A percentile compares a stretch with the other conserved stretches of the same genome.
These are phyloP conservation scores for Diabrotica undecimpunctata DNA, from an alignment of 1,140 invertebrate genomes.

Conservation along the genomic window DNA sequence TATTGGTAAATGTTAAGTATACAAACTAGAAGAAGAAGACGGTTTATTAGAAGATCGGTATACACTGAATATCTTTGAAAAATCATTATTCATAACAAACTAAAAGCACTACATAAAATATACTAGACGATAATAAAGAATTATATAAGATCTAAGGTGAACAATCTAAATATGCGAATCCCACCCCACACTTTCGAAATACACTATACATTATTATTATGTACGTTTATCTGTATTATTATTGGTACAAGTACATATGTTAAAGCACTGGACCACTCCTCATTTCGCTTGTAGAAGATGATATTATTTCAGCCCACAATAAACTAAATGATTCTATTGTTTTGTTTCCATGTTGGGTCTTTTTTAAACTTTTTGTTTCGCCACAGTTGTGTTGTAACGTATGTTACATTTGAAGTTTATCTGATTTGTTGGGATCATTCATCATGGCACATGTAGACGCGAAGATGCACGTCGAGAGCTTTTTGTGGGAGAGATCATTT, in stretches of 20 bases:
- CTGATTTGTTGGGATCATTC: not conserved
- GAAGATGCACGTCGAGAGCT: no score
- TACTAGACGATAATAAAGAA: slow-evolving; percentile 1
- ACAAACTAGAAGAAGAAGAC: no score
- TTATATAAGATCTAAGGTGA: slow-evolving; percentile 4
- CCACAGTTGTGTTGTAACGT: slow-evolving; percentile 1
- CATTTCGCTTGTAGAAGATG: slow-evolving; percentile 8
- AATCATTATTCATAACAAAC: no score
- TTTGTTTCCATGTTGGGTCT: slow-evolving; percentile 7
- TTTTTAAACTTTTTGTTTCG: slow-evolving; percentile 2
- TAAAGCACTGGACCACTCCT: slow-evolving; percentile 17
- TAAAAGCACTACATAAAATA: not conserved
- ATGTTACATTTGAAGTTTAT: not conserved
- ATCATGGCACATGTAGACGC: not conserved
- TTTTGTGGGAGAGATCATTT: no score
- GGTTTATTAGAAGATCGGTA: no score
- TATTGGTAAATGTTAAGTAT: no score
- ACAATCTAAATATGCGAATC: slow-evolving; percentile 21
- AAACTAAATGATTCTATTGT: slow-evolving; percentile 15
- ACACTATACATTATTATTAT: slow-evolving; percentile 24
- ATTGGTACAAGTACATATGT: slow-evolving; percentile 21
- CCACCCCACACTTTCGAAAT: slow-evolving; percentile 18
- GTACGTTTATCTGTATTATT: slow-evolving; percentile 24
- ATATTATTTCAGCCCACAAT: slow-evolving; percentile 22
- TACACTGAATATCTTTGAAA: no score